Conservation (phyloP, 2,113 vertebrate species). For the Gadus chalcogrammus region DNA sequence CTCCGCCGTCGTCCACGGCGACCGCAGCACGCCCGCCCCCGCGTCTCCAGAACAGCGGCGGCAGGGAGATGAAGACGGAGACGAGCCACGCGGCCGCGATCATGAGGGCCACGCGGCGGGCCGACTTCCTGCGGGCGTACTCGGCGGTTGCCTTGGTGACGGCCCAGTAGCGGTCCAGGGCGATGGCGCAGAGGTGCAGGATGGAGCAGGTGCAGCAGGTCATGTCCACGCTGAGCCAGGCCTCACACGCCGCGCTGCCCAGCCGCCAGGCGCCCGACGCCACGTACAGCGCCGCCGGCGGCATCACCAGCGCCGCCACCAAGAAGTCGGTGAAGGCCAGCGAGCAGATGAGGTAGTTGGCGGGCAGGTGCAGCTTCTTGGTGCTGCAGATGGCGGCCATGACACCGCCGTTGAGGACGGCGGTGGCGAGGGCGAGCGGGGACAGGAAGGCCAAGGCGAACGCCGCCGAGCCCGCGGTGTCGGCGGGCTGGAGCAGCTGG, state of each 20-base stretch:
- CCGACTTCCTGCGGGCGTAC: conserved; percentile 81
- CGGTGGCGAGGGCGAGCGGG: conserved; percentile 78
- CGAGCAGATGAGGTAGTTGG: conserved; percentile 91
- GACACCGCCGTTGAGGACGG: conserved; percentile 79
- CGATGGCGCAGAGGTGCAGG: conserved; percentile 87
- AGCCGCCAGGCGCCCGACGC: conserved; percentile 80
- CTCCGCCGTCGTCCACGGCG: neutral
- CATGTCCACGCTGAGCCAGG: conserved; percentile 89
- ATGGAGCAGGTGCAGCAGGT: conserved; percentile 91
- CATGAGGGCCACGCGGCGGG: conserved; percentile 77
- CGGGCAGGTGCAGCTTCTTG: conserved; percentile 85
- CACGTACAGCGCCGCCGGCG: conserved; percentile 86
- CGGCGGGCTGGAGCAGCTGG: conserved; percentile 41
- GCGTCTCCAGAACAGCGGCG: conserved; percentile 85
- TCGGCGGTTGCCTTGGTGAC: conserved; percentile 86
- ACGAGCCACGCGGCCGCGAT: conserved; percentile 80
- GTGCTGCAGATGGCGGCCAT: conserved; percentile 85
- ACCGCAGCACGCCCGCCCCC: conserved; percentile 34
- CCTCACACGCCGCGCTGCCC: conserved; percentile 82
- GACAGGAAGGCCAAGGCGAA: conserved; percentile 76
- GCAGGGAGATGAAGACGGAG: conserved; percentile 84
- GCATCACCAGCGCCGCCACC: conserved; percentile 86
- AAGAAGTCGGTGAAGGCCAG: conserved; percentile 87
- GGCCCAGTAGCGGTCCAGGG: conserved; percentile 89
- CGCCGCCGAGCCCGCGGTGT: conserved; percentile 74